Evolutionary conservation across 2,797 vertebrate species (phyloP).

Genomic region (Helarctos malayanus): DNA sequence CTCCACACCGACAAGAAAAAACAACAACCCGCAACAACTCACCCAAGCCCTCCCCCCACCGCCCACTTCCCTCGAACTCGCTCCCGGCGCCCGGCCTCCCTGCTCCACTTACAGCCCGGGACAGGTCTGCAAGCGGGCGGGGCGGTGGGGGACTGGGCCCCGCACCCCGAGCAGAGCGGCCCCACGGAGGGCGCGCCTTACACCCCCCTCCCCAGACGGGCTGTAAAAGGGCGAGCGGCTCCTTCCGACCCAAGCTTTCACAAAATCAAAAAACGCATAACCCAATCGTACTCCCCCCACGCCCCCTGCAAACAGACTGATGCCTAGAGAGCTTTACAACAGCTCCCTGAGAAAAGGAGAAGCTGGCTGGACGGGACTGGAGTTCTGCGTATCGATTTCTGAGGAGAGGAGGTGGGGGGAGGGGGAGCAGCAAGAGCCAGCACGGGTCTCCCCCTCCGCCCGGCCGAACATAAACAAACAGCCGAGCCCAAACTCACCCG

Average conservation of each 20-base stretch:
- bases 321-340: neutral
- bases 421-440: neutral
- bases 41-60: neutral
- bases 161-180: neutral
- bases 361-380: neutral
- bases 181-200: neutral
- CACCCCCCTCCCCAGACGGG: neutral
- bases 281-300: too few species aligned
- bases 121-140: neutral
- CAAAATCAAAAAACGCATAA: neutral
- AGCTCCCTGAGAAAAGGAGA: neutral
- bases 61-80: neutral
- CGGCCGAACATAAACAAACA: neutral
- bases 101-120: neutral
- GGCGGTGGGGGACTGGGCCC: neutral
- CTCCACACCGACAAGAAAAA: constrained; percentile 16
- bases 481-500: neutral
- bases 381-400: constrained; percentile 65
- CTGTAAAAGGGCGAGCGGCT: neutral
- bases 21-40: constrained; percentile 63
- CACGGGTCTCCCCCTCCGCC: neutral
- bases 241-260: constrained; percentile 2
- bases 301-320: neutral
- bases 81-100: neutral
- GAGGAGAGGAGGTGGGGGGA: neutral